Conservation (phyloP, 1,140 invertebrate genomes). For the Galendromus occidentalis region DNA sequence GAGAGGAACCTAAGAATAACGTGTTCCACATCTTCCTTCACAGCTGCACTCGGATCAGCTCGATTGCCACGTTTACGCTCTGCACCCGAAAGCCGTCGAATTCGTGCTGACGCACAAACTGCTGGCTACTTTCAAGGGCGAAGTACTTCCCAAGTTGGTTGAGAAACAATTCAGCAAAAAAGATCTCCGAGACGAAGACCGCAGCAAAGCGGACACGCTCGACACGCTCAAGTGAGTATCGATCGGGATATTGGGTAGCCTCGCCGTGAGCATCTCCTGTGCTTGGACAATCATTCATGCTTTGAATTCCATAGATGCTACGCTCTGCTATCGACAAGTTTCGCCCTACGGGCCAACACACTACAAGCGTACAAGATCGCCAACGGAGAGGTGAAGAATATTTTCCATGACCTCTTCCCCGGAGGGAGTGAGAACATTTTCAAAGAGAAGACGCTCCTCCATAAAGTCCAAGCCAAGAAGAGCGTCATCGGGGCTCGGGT, state of each 20-base stretch:
- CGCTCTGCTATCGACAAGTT: neutral
- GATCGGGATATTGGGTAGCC: no score
- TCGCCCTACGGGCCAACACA: neutral
- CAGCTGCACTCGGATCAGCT: neutral
- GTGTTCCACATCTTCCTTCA: neutral
- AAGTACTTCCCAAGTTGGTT: neutral
- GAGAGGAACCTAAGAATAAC: no score
- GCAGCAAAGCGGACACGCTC: neutral
- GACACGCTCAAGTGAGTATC: neutral
- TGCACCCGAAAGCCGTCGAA: neutral
- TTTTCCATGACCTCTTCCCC: neutral
- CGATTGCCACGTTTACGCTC: neutral
- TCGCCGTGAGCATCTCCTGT: no score
- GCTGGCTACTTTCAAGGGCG: conserved; percentile 3
- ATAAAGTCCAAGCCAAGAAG: neutral
- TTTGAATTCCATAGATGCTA: neutral
- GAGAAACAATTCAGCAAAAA: neutral
- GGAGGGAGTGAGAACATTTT: neutral
- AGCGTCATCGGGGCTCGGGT: neutral
- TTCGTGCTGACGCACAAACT: neutral
- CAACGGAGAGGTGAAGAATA: conserved; percentile 5
- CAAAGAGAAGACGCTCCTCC: neutral
- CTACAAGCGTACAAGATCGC: neutral
- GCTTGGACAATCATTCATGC: no score
- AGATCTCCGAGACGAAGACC: neutral